Base-by-base conservation (phyloP, 2,113 vertebrate genomes). In the Ammodytes dubius region DNA sequence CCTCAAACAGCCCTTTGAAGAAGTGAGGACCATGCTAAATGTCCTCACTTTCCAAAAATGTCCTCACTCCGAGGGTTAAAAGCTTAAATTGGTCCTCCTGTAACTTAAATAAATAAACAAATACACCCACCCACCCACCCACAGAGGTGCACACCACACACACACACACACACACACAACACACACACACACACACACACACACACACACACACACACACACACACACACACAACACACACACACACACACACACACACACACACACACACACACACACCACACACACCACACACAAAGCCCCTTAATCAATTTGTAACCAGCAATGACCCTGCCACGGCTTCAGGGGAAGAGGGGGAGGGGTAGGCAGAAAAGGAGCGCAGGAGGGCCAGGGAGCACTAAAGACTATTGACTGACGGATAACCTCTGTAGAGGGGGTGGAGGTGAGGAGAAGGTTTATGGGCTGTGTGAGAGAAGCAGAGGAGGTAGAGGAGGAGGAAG, bases 371-470 rank as follows among this genome's bases (percentile, higher is more conserved):
- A 83, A 81, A 86, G 27, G 27, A 74, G 70, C 42, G 11, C 56
- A 74, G 77, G 64, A 81, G 68, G 73, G 56, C 81, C 70, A 84
- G 67, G 87, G 86, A 84, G 88, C 84, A 86, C 78, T 91, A 89
- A 90, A 88, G 86, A 88, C 86, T 91, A 90, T 87, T 90, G 92
- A 94, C 89, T 90, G 88, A 85, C 75, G 79, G 89, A 90, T 94
- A 88, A 92, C 91, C 93, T 92, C 90, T 92, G 72, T 65, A 27
- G 77, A 82, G 66, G 64, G 77, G 78, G 84, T 76, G 77, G 68
- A 77, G 68, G 74, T 72, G 47, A 70, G 72, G 76, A 70, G 76
- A 75, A 66, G 78, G 77, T 81, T 90, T 89, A 82, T 74, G 86
- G 66, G 74, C 27, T 27, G 59, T 59, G 66, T 64, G 67, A 74